phyloP scores from a whole-genome alignment of 2,113 vertebrate genomes.

The Numida meleagris region DNA sequence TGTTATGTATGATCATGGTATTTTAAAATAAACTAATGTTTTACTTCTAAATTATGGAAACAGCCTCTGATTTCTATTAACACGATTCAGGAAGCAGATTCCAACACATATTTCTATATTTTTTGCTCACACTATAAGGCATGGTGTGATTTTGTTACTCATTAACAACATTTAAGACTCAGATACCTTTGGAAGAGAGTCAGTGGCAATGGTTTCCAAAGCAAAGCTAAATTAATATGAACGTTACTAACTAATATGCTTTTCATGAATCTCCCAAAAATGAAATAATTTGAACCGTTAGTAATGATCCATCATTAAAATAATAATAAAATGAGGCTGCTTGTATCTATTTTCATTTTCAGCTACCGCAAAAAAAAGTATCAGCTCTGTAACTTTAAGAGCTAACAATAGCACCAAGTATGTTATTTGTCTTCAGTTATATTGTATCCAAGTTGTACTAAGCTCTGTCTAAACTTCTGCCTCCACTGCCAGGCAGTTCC shows the following conservation, averaged over 20 bases:
- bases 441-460: neutral
- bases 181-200: neutral
- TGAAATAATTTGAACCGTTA: neutral
- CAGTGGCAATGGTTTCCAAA: neutral
- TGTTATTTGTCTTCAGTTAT: neutral
- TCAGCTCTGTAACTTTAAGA: neutral
- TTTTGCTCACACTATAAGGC: neutral
- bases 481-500: neutral
- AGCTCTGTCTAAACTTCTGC: neutral
- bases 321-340: neutral
- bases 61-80: neutral
- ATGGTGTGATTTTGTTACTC: neutral
- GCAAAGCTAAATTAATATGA: neutral
- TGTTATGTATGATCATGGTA: fast-evolving
- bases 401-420: neutral
- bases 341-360: neutral
- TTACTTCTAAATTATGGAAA: neutral
- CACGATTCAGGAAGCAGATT: neutral
- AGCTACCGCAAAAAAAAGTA: neutral
- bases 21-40: neutral
- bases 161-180: neutral
- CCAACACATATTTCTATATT: neutral
- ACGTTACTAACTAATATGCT: neutral
- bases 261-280: neutral
- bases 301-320: neutral